Base-by-base conservation (phyloP, 2,113 vertebrate genomes). In the Aegypius monachus region DNA sequence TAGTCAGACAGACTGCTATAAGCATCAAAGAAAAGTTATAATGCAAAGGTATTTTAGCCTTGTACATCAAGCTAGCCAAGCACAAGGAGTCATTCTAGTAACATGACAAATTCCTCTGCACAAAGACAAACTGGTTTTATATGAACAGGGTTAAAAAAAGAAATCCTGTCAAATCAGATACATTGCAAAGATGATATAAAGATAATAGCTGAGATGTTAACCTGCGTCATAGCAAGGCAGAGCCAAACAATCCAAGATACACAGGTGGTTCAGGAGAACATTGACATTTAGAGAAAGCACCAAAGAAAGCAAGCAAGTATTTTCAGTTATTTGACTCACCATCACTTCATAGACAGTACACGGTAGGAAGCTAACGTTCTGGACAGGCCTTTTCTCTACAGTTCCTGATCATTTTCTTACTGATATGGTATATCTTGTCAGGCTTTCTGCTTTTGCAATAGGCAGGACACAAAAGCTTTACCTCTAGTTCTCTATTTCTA, bases 101-200 rank as follows among this genome's bases (percentile, higher is more conserved):
- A 81, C 77, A 43, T 3, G 32, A 70, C 59, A 79, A 47, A 63
- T 82, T 81, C 47, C 80, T 58, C 85, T 55, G 80, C 63, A 68
- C 56, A 61, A 70, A 70, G 72, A 62, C 66, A 95, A 71, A 89
- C 93, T 75, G 72, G 81, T 89, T 97, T 86, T 25, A 15, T 48
- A 25, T 11, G 43, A 86, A 79, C 45, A 5, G 18, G 56, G 80
- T 56, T 80, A 52, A 48, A 81, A 85, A 65, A 72, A 79, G 48
- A 74, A 89, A 90, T 22, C n/a, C 87, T 88, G 85, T 31, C 71
- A 66, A 53, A 68, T 13, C 47, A 71, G 75, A 70, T 36, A 1
- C 7, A 8, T 14, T 21, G 47, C 71, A 50, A 31, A 52, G 79
- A 26, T 21, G 71, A 65, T 2, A 45, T n/a, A 73, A 81, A 84